Base-by-base conservation (phyloP, 2,113 vertebrate genomes). In the Chamaea fasciata region DNA sequence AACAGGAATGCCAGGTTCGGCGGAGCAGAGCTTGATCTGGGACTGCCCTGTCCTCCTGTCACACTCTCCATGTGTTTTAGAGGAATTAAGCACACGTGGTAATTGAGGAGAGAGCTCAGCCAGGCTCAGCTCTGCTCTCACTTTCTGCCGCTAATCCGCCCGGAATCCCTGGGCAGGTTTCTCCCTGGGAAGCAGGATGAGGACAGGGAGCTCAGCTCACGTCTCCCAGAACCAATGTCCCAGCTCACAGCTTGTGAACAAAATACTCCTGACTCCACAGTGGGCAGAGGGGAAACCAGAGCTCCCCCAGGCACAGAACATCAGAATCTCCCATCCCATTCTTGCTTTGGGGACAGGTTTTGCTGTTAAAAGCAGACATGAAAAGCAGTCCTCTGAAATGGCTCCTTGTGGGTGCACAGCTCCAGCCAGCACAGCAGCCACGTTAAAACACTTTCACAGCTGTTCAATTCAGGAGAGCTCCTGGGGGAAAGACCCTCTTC, bases 51-150 rank as follows among this genome's bases (percentile, higher is more conserved):
- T 17, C 59, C 35, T 49, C 8, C 9, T 5, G 5, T 68, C 27
- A 83, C 69, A 23, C 59, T 6, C 8, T 2, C 0, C 2, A 0
- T 35, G 15, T 64, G 35, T 73, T 42, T 65, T 0, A 24, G 47
- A 74, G 69, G 74, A 65, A 75, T 82, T 62, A 87, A 56, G 22
- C 33, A 30, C n/a, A 46, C 1, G 1, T 23, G 69, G 30, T 33
- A 68, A 42, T 1, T 12, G 35, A 69, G 77, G 10, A 81, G 83
- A 12, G 55, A n/a, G n/a, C 24, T 27, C 22, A 56, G 55, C 41
- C 35, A 71, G 59, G 6, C 52, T 75, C 41, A 30, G 47, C 81
- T 47, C 64, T 0, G 2, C 60, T 83, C 73, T 87, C 39, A 3
- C 73, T 59, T 83, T 83, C 77, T 67, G 50, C 59, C 0, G 0